These are phyloP conservation scores for Scaptomyza caliginosa DNA, from an alignment of 2,888 invertebrate species.

Conservation along the genomic window DNA sequence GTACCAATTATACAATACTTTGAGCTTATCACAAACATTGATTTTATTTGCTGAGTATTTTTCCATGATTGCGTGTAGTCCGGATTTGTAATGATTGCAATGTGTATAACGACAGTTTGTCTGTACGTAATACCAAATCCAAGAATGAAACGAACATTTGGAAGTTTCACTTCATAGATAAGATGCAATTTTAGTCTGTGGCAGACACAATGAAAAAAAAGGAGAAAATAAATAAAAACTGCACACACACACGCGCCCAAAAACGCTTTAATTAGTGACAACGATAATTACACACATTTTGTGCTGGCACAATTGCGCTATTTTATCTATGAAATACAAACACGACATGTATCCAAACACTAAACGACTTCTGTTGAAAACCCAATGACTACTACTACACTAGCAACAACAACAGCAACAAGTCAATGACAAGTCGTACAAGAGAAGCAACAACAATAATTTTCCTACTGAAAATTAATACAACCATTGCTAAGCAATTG, in stretches of 20 bases:
- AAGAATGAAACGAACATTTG: slow-evolving; percentile 23
- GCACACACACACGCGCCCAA: slow-evolving; percentile 24
- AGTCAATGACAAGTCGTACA: slow-evolving; percentile 48
- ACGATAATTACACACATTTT: slow-evolving; percentile 79
- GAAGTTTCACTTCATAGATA: slow-evolving; percentile 21
- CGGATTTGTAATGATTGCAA: slow-evolving; percentile 53
- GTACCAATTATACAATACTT: not conserved
- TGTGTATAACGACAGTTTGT: slow-evolving; percentile 51
- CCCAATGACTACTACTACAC: slow-evolving; percentile 52
- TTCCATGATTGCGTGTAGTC: slow-evolving; percentile 20
- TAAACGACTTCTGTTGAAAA: slow-evolving; percentile 74
- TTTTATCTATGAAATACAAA: slow-evolving; percentile 68
- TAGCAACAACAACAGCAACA: slow-evolving; percentile 29
- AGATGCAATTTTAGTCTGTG: slow-evolving; percentile 33
- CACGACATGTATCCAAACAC: slow-evolving; percentile 65
- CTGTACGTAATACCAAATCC: slow-evolving; percentile 32
- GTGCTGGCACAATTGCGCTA: slow-evolving; percentile 62
- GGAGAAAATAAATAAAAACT: no score
- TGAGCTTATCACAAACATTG: slow-evolving; percentile 12
- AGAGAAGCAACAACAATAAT: slow-evolving; percentile 39
- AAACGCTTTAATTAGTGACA: slow-evolving; percentile 79
- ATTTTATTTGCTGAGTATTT: slow-evolving; percentile 7
- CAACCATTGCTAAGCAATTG: slow-evolving; percentile 68
- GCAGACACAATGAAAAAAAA: no score
- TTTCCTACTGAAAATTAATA: slow-evolving; percentile 56